These are phyloP conservation scores for Astatotilapia flaviijosephi DNA, from an alignment of 2,113 vertebrate species.

Conservation along the genomic window DNA sequence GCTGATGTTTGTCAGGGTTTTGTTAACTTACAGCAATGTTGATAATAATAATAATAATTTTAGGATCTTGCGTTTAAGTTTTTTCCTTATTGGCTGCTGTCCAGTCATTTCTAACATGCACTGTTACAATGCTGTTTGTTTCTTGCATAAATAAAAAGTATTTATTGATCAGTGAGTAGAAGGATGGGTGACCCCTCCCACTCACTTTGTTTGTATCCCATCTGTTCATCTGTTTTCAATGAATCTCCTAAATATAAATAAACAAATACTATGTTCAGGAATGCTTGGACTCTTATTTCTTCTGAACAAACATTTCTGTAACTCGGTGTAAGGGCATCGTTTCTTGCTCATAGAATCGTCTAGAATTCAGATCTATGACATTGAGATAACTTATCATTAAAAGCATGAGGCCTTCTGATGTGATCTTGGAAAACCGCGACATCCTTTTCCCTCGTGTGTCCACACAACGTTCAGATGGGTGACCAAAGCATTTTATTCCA, in stretches of 20 bases:
- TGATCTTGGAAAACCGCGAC: neutral
- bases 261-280: neutral
- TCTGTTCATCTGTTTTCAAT: neutral
- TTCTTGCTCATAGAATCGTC: accelerated
- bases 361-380: neutral
- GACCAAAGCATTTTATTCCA: neutral
- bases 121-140: neutral
- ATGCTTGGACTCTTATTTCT: neutral
- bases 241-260: neutral
- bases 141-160: neutral
- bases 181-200: neutral
- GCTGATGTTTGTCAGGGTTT: neutral
- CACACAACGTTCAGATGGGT: neutral
- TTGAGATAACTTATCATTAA: neutral
- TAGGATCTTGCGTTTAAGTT: neutral
- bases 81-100: neutral
- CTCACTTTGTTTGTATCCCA: accelerated
- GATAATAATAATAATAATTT: neutral
- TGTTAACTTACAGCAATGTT: neutral
- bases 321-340: neutral
- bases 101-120: neutral
- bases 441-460: accelerated
- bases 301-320: neutral
- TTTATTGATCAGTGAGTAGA: neutral
- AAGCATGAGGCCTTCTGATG: accelerated